Evolutionary conservation across 2,888 invertebrate species (phyloP).

Genomic region (Polymixis flavicincta): DNA sequence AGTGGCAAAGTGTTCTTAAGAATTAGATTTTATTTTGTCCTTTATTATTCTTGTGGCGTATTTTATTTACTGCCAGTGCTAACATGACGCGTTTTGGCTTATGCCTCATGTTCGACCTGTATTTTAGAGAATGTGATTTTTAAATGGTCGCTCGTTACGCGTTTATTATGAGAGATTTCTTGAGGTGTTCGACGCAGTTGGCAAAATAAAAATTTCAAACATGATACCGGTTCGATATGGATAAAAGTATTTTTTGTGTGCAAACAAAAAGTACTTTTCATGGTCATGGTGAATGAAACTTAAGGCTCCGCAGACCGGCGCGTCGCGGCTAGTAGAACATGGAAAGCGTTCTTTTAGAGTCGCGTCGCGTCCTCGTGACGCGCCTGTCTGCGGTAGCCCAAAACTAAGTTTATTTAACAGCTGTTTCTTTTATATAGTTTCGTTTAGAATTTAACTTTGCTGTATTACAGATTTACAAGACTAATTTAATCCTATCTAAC

Average conservation of each 20-base stretch:
- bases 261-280: no score
- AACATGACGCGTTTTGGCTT: slow-evolving; percentile 57
- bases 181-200: slow-evolving; percentile 21
- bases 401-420: neutral
- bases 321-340: no score
- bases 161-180: slow-evolving; percentile 44
- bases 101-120: slow-evolving; percentile 45
- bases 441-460: neutral
- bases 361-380: no score
- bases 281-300: slow-evolving; percentile 10
- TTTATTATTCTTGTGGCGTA: slow-evolving; percentile 57
- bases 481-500: neutral
- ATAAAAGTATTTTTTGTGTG: slow-evolving; percentile 20
- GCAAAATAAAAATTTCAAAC: slow-evolving; percentile 26
- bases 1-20: slow-evolving; percentile 48
- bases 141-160: slow-evolving; percentile 59
- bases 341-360: no score
- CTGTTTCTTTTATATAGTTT: neutral
- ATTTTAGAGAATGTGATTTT: slow-evolving; percentile 58
- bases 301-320: neutral
- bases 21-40: slow-evolving; percentile 66
- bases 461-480: neutral
- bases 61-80: slow-evolving; percentile 62
- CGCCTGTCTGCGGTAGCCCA: no score
- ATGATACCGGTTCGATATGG: slow-evolving; percentile 34